A percentile compares a stretch with the other conserved stretches of the same genome.
phyloP scores from a whole-genome alignment of 2,113 vertebrate genomes.

The Bungarus multicinctus region DNA sequence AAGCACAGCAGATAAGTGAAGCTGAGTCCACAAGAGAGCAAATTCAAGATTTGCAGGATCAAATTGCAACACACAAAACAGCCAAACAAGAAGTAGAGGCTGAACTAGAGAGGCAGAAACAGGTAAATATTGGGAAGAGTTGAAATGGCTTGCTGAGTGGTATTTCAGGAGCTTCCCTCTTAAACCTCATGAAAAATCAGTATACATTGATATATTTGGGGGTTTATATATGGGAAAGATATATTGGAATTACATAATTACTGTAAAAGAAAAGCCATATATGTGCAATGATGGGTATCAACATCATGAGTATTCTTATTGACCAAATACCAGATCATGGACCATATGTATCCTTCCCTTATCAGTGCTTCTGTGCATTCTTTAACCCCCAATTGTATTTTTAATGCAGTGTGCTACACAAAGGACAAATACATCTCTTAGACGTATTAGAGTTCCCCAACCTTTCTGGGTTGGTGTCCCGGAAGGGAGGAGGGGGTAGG shows the following conservation, averaged over 20 bases:
- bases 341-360: background rate
- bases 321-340: background rate
- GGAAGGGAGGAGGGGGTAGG: no score
- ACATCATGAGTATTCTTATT: background rate
- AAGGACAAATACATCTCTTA: background rate
- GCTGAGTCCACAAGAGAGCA: conserved; percentile 87
- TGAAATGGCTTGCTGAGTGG: background rate
- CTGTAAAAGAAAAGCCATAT: background rate
- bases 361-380: background rate
- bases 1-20: conserved; percentile 85
- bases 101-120: conserved; percentile 90
- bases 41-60: conserved; percentile 84
- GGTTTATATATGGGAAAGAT: background rate
- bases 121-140: conserved; percentile 67
- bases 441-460: no score
- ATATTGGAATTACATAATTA: background rate
- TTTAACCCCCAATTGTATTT: background rate
- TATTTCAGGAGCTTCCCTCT: background rate
- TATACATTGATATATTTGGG: background rate
- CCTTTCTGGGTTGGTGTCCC: no score
- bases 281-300: background rate
- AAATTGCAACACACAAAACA: conserved; percentile 73
- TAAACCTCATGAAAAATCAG: background rate
- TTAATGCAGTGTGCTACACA: background rate
- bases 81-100: conserved; percentile 86